These are phyloP conservation scores for Trichopoda pennipes DNA, from an alignment of 2,888 invertebrate species.

Conservation along the genomic window DNA sequence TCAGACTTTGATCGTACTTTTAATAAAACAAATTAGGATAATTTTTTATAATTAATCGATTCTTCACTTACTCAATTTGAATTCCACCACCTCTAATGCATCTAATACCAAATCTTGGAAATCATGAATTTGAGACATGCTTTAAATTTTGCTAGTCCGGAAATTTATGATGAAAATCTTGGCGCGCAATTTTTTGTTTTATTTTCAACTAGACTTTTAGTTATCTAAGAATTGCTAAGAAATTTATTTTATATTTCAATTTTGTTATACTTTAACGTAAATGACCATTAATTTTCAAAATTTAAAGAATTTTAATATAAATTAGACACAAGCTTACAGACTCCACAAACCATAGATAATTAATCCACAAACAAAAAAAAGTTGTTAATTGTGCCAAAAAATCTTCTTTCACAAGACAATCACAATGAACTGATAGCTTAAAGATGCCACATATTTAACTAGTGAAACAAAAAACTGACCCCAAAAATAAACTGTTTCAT, in stretches of 20 bases:
- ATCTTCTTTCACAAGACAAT: not conserved
- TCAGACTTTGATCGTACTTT: constrained; percentile 85
- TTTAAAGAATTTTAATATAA: constrained; percentile 20
- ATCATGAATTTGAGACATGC: constrained; percentile 77
- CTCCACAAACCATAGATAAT: too few species aligned
- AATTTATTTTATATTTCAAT: not conserved
- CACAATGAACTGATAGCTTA: not conserved
- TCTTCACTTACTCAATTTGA: constrained; percentile 79
- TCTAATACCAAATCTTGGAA: constrained; percentile 78
- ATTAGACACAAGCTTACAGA: constrained; percentile 6
- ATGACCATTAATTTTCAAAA: not conserved
- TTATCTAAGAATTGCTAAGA: not conserved
- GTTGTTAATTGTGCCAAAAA: constrained; percentile 44
- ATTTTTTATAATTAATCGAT: not conserved
- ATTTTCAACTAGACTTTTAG: not conserved
- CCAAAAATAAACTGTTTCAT: too few species aligned
- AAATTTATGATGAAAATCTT: constrained; percentile 63
- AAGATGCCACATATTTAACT: constrained; percentile 14
- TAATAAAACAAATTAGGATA: not conserved
- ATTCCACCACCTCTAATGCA: constrained; percentile 78
- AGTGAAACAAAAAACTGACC: too few species aligned
- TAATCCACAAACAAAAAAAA: too few species aligned
- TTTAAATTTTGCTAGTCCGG: constrained; percentile 21
- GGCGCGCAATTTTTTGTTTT: constrained; percentile 72
- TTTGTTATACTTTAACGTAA: not conserved